Evolutionary conservation across 2,113 vertebrate species (phyloP), one percentile per base, ranked within the genome.

Genomic region (Lathamus discolor): DNA sequence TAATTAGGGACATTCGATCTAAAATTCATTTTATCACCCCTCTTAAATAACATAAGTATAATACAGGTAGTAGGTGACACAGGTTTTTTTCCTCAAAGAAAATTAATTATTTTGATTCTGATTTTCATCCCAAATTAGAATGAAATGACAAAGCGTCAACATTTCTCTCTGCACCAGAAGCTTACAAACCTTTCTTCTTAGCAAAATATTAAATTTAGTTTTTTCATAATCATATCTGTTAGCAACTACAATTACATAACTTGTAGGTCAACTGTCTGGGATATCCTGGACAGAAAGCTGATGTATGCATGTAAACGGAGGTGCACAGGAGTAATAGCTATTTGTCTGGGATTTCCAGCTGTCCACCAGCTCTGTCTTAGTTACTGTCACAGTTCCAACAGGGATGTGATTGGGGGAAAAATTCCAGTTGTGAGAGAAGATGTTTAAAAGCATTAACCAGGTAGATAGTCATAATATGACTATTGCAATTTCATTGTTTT

Each of bases 341-440:
- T 29, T 90, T 83, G 8, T 43, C 29, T 82, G 39, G 35, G 33
- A 39, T 64, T 61, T 52, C 18, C 24, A 69, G 23, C 13, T 74
- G 29, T 57, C n/a, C 59, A 41, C 33, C 20, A 69, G 8, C 44
- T 69, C 49, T 61, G 18, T 37, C 54, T 74, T 62, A 33, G 49
- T 76, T 55, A 39, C 20, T 37, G 17, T 39, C 64, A 54, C 28
- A 10, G 1, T 89, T 89, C 43, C 23, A 35, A 25, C 28, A 49
- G 8, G 10, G 10, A 72, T 37, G 16, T 80, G 15, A n/a, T 0
- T 39, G 4, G 8, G 4, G 1, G 10, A 2, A 11, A 9, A n/a
- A 33, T 25, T 23, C 18, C 37, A 37, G 1, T 22, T 59, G 57
- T 35, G 22, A 69, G 3, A 57, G 41, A 54, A 19, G 18, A 44